Base-by-base conservation (phyloP, 2,888 invertebrate genomes). In the Eupelmus urozonus region DNA sequence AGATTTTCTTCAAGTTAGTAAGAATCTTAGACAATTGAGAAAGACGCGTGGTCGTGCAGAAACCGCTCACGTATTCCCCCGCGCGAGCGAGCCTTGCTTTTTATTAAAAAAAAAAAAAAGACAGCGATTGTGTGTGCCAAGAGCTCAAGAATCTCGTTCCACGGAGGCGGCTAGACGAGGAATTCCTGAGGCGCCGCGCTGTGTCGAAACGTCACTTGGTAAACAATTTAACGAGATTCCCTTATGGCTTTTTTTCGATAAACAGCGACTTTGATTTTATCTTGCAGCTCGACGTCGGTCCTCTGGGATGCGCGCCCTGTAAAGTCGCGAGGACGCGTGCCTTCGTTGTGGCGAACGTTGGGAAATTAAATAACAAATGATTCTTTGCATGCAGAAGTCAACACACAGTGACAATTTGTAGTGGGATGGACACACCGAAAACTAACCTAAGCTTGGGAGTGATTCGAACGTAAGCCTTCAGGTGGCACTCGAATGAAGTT, bases 141-240 rank as follows among this genome's bases (percentile, higher is more conserved):
- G 45, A n/a, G 27, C 40, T 9, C 40, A 63, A 60, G 5, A 62
- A 62, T 60, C 13, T 71, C 16, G 53, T 62, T 72, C 20, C 53
- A 55, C n/a, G 40, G 23, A 34, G 60, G 62, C n/a, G n/a, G 53
- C 70, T 55, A 73, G 27, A 59, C 7, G 55, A 70, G 29, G 53
- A 78, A 67, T 69, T 55, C 60, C 49, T 74, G 25, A 60, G n/a
- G n/a, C n/a, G n/a, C n/a, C n/a, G n/a, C n/a, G n/a, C n/a, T n/a
- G n/a, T 63, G 57, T 78, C 40, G 63, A 78, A 78, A 78, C 69
- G 78, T 74, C 78, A 78, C 78, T 78, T 78, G 57, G 69, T 78
- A 74, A 78, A 78, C 78, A 78, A 73, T 69, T 74, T 51, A 77
- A 69, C 49, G 60, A 34, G 29, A 9, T 63, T 72, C 1, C 23